Base-by-base conservation (phyloP, 2,797 vertebrate species). In the Steatocranus sp. region DNA sequence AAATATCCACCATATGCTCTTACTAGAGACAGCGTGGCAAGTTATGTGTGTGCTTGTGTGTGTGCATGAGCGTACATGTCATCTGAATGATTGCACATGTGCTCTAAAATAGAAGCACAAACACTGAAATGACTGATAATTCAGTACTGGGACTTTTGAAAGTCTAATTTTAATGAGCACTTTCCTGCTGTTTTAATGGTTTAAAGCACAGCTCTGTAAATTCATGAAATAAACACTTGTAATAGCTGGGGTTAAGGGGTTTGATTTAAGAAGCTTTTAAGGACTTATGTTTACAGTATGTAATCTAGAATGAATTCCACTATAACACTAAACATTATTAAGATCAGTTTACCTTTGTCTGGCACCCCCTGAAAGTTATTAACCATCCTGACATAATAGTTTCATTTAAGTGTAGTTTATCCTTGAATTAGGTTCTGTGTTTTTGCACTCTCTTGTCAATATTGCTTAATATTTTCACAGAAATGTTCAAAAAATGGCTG, bases 1-100 rank as follows among this genome's bases (percentile, higher is more conserved):
- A 85, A 88, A 93, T 92, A 82, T 83, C 84, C 38, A 86, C 86
- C 90, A 87, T 92, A 91, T 92, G 92, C 81, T 92, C 50, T 20
- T 80, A 86, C 63, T 82, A 77, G 84, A 90, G 51, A 66, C 83
- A 79, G 66, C 20, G 73, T 75, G 81, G 43, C 68, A 79, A 75
- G 79, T 56, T 85, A 6, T 51, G 53, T 79, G 51, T 83, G 73
- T 76, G n/a, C 75, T n/a, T 70, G 81, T 89, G 79, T 80, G 54
- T n/a, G 53, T 75, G 12, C 18, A 7, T 66, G 30, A n/a, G 79
- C 2, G 34, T 87, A 70, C 27, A 38, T 86, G 77, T 74, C 53
- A 17, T 89, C 75, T 83, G 78, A 87, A 43, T 86, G 79, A 89
- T 92, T 86, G 79, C 86, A 87, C 75, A 84, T 89, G 83, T 89